Conservation (phyloP, 1,140 invertebrate species). For the Nasonia giraulti region DNA sequence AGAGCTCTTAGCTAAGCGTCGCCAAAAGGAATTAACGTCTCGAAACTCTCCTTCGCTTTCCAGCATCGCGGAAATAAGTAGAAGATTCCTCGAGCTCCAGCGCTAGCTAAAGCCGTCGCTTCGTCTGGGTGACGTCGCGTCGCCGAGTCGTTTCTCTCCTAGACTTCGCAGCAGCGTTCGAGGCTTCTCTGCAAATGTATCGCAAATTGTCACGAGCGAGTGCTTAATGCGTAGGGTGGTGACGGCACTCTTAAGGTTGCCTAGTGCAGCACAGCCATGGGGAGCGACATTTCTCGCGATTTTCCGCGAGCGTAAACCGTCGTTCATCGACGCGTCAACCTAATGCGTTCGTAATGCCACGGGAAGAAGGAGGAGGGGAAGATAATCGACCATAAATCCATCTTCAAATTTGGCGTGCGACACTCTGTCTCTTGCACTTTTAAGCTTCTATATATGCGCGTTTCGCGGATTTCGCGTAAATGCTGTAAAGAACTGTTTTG, state of each 20-base stretch:
- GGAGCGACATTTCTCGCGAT: conserved; percentile 56
- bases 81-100: conserved; percentile 37
- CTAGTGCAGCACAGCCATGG: background rate
- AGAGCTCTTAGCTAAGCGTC: conserved; percentile 38
- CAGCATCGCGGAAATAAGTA: conserved; percentile 47
- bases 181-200: conserved; percentile 70
- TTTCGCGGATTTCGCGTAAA: conserved; percentile 25
- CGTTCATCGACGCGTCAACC: conserved; percentile 54
- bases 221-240: conserved; percentile 67
- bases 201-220: conserved; percentile 71
- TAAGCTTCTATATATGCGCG: background rate
- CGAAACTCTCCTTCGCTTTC: conserved; percentile 37
- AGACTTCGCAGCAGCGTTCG: background rate
- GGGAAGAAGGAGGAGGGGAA: conserved; percentile 30
- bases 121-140: too few relatives aligned
- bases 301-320: conserved; percentile 52
- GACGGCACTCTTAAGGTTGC: conserved; percentile 27
- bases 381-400: conserved; percentile 69
- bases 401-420: conserved; percentile 37
- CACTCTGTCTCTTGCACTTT: background rate
- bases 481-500: conserved; percentile 3
- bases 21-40: conserved; percentile 48
- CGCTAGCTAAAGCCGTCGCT: background rate
- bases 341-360: conserved; percentile 69
- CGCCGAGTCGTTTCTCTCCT: background rate